Base-by-base conservation (phyloP, 2,113 vertebrate species). In the Phalacrocorax pelagicus region DNA sequence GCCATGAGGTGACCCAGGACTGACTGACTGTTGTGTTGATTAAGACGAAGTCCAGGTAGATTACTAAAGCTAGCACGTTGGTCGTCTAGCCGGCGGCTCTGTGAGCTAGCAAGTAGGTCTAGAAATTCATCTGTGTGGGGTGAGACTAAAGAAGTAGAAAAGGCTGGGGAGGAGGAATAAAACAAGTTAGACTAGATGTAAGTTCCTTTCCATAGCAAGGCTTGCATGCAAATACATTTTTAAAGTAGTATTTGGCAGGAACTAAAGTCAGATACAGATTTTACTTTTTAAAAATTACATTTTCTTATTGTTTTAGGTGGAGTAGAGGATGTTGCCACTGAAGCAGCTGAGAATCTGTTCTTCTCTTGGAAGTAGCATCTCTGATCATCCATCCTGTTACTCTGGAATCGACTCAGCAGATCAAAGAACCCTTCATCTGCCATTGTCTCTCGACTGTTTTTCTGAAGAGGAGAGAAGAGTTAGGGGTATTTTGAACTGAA, bases 351-450 rank as follows among this genome's bases (percentile, higher is more conserved):
- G 30, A 97, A 55, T 54, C 95, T 91, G 96, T 95, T 98, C 88
- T 98, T 97, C 70, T 98, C 98, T 40, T 99, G 98, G 71, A 99
- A 98, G 74, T 97, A 98, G 82, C 98, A 99, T 67, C 99, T 98
- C 94, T 99, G 99, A 93, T 99, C 99, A 29, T 99, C 99, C 99
- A 99, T 99, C 77, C 99, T 98, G 95, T 99, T 99, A 98, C 99
- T 99, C 96, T 99, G 99, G 98, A 99, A 99, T 47, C 99, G 98
- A 87, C 99, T 99, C 81, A 99, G 97, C 67, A 99, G 98, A 95
- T 99, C 99, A 94, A 99, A 99, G 98, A 99, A 99, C 15, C 99
- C 99, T 94, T 99, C 99, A 9, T 99, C 99, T 86, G 99, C 99
- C 54, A 99, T 65, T 58, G 97, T 95, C 59, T 99, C 99, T 3